Evolutionary conservation across 2,797 vertebrate genomes (phyloP), one percentile per base, ranked within the genome.

Genomic region (Mallotus villosus): DNA sequence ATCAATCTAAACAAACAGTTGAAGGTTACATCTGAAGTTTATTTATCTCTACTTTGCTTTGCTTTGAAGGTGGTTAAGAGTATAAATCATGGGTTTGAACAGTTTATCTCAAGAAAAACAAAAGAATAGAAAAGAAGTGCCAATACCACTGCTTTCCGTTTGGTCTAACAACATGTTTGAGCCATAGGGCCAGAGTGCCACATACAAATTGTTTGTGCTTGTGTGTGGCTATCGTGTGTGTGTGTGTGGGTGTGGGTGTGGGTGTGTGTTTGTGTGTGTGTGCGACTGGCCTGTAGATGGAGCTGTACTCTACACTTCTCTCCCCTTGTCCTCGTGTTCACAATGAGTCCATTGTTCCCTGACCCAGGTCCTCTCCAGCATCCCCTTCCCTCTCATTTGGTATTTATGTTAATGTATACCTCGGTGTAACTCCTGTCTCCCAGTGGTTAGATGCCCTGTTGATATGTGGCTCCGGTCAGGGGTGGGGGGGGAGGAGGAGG

Each of bases 261-360:
- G 21, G 22, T 73, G 68, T 63, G 71, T 70, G 37, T 63, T 21
- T 29, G 66, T 57, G 66, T 67, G 72, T 80, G 74, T 51, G 81
- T 73, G 32, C 11, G 11, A 29, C 72, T 24, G 49, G 90, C 96
- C 97, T 96, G 96, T 97, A 99, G 97, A 93, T 97, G 97, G 97
- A 86, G 95, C 95, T 96, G 81, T 89, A 91, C 90, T 93, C 96
- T 95, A 89, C 94, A 37, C 83, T 94, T 96, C 94, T 76, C 62
- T 67, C 63, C 41, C 25, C 66, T 55, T 22, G 61, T 29, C 86
- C 86, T 90, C 90, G 75, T 87, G 82, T 86, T 89, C 86, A 95
- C 93, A 96, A 94, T 92, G 93, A 91, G 91, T 91, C 91, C 74
- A 95, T 95, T 95, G 94, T 95, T 92, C 86, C 75, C 83, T 19